phyloP scores from a whole-genome alignment of 2,113 vertebrate species.

The Columba livia region DNA sequence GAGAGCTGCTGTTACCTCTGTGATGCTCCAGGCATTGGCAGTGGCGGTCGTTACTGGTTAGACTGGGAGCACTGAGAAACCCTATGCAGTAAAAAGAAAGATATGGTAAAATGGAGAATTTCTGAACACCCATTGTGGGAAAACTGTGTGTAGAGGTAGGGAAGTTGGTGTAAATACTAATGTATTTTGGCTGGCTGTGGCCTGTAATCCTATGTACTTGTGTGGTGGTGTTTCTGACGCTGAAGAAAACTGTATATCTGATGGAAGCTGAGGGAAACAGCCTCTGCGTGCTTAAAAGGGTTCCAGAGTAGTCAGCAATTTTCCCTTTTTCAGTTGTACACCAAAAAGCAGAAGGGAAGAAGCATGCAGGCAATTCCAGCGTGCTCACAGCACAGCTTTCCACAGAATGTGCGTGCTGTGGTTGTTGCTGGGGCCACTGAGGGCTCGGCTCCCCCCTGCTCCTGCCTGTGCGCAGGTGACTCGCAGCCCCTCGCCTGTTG shows the following conservation, averaged over 20 bases:
- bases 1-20: not conserved
- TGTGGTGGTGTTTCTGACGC: not conserved
- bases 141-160: not conserved
- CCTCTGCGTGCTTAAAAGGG: not conserved
- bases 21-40: not conserved
- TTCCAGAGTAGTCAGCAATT: not conserved
- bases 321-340: not conserved
- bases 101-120: not conserved
- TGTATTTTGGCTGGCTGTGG: not conserved
- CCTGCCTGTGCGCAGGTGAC: not conserved
- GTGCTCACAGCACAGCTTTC: not conserved
- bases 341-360: not conserved
- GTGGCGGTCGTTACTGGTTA: not conserved
- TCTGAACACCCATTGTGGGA: not conserved
- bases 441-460: accelerated
- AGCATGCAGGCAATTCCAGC: accelerated
- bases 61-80: not conserved
- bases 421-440: not conserved
- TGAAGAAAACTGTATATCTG: accelerated
- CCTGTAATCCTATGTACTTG: accelerated
- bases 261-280: not conserved
- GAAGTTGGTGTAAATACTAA: not conserved
- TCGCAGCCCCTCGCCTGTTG: not conserved
- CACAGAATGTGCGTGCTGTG: accelerated
- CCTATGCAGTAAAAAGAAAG: not conserved